phyloP scores from a whole-genome alignment of 2,113 vertebrate genomes.

The Hemiprocne comata region DNA sequence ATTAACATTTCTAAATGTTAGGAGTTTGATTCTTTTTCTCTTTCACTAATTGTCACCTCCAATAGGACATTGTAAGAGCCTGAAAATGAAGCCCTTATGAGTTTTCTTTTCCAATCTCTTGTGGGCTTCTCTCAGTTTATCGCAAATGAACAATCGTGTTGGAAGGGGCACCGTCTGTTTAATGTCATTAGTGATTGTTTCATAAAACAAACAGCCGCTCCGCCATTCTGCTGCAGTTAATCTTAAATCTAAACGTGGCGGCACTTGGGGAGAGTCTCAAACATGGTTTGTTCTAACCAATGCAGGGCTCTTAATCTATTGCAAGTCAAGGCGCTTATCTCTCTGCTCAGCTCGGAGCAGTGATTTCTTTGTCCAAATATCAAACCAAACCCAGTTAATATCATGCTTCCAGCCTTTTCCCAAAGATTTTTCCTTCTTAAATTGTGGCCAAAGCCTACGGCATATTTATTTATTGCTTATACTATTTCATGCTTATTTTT shows the following conservation, averaged over 20 bases:
- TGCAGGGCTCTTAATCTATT: constrained; percentile 79
- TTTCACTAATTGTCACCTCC: constrained; percentile 70
- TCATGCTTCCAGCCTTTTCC: constrained; percentile 56
- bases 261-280: constrained; percentile 74
- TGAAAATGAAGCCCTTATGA: constrained; percentile 74
- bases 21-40: constrained; percentile 20
- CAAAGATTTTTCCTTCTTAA: constrained; percentile 52
- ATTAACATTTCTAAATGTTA: neutral
- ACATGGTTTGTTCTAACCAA: constrained; percentile 74
- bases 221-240: constrained; percentile 75
- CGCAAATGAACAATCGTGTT: constrained; percentile 79
- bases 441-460: constrained; percentile 50
- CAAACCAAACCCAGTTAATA: constrained; percentile 74
- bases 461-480: constrained; percentile 67
- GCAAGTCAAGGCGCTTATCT: constrained; percentile 81
- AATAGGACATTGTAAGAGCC: constrained; percentile 50
- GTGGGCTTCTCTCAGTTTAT: constrained; percentile 81
- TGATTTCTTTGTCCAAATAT: constrained; percentile 82
- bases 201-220: constrained; percentile 83
- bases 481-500: constrained; percentile 72
- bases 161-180: constrained; percentile 83
- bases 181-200: constrained; percentile 86
- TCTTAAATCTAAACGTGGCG: constrained; percentile 82
- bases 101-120: constrained; percentile 78
- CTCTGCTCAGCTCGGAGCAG: constrained; percentile 74